These are phyloP conservation scores for Dendroctonus valens DNA, from an alignment of 1,140 invertebrate species.

Conservation along the genomic window DNA sequence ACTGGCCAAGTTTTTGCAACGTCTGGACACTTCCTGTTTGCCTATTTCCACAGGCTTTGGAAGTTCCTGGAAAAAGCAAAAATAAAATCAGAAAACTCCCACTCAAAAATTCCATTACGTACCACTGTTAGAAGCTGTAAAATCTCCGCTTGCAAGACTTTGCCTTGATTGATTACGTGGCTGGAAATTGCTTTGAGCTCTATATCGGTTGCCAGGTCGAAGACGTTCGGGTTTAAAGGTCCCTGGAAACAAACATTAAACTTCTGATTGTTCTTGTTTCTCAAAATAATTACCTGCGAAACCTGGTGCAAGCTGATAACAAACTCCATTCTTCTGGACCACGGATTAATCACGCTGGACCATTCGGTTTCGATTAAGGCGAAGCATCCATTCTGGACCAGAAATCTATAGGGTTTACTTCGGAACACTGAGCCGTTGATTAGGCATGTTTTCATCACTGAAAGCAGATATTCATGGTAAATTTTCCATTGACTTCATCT, in stretches of 20 bases:
- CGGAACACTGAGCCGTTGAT: conserved; percentile 64
- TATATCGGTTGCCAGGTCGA: conserved; percentile 55
- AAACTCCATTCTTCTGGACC: conserved; percentile 88
- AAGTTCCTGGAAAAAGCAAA: conserved; percentile 49
- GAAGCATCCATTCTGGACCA: conserved; percentile 80
- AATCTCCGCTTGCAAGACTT: conserved; percentile 68
- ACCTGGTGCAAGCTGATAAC: conserved; percentile 86
- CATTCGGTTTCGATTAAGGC: conserved; percentile 86
- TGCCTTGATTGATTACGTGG: conserved; percentile 61
- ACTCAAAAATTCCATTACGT: conserved; percentile 30
- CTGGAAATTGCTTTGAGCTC: conserved; percentile 53
- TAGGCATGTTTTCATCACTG: conserved; percentile 50
- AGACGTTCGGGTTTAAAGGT: conserved; percentile 70
- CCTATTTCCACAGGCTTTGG: conserved; percentile 58
- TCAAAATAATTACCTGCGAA: conserved; percentile 60
- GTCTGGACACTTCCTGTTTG: conserved; percentile 63
- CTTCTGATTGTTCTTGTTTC: conserved; percentile 26
- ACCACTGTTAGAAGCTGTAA: conserved; percentile 66
- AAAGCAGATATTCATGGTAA: conserved; percentile 11
- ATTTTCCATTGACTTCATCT: no score
- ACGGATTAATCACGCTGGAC: conserved; percentile 92
- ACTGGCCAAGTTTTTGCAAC: conserved; percentile 68
- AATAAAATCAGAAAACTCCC: not conserved
- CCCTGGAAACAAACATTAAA: conserved; percentile 53
- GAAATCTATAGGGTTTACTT: conserved; percentile 77